Conservation (phyloP, 2,888 invertebrate species). For the Acanthosoma haemorrhoidale region DNA sequence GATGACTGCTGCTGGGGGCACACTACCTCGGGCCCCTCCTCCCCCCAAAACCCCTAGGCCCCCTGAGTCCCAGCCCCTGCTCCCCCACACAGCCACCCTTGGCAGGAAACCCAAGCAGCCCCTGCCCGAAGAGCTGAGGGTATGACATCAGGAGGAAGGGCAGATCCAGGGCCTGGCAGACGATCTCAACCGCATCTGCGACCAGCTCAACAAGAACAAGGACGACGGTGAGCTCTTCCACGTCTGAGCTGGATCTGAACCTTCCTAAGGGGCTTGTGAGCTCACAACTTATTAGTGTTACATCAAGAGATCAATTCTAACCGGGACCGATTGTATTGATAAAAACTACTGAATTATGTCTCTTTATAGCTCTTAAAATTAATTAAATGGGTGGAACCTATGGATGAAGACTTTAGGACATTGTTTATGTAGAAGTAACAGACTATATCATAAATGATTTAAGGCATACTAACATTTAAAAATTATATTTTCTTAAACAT, state of each 20-base stretch:
- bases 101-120: slow-evolving; percentile 41
- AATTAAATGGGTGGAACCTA: background rate
- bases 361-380: background rate
- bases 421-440: background rate
- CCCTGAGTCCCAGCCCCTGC: slow-evolving; percentile 53
- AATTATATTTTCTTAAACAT: too few species aligned
- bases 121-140: slow-evolving; percentile 63
- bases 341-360: background rate
- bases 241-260: slow-evolving; percentile 31
- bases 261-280: background rate
- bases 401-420: background rate
- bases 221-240: slow-evolving; percentile 39
- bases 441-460: too few species aligned
- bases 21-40: slow-evolving; percentile 41
- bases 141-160: slow-evolving; percentile 57
- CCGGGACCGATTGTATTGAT: slow-evolving; percentile 1
- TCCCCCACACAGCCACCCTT: slow-evolving; percentile 45
- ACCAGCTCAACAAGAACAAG: slow-evolving; percentile 40
- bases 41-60: slow-evolving; percentile 49
- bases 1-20: slow-evolving; percentile 31
- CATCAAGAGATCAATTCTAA: background rate
- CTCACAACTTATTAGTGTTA: background rate
- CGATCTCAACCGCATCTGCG: slow-evolving; percentile 41
- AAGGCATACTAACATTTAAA: too few species aligned
- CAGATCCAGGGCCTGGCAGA: slow-evolving; percentile 41